Base-by-base conservation (phyloP, 1,140 invertebrate species). In the Nixonia krombeini region DNA sequence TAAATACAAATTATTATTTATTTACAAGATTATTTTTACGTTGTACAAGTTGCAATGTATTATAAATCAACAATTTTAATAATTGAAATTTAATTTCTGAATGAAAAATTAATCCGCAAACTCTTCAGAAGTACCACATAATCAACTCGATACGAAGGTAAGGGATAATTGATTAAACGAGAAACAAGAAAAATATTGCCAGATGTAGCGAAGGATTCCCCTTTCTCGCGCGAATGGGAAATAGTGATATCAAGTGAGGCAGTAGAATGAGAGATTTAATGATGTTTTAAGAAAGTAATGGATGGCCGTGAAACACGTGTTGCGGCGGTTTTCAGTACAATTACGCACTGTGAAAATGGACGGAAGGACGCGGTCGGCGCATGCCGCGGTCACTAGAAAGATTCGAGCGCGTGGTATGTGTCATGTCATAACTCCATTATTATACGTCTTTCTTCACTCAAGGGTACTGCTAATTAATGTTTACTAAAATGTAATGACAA, bases 351-450 rank as follows among this genome's bases (percentile, higher is more conserved):
- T 62, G 52, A 62, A 62, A 57, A 61, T 57, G 64, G 57, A 47
- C 26, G 64, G 61, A 61, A 68, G 64, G 52, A 56, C n/a, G n/a
- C n/a, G n/a, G n/a, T n/a, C n/a, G n/a, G n/a, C 51, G 45, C 63
- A 46, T 12, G 21, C 26, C 61, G 64, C 50, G 57, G 57, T 57
- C 58, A 42, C 29, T 49, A 42, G 26, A 13, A 62, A 52, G 57
- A 57, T 68, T 68, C 38, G 28, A 57, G 40, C 56, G 33, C 41
- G 33, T 51, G 57, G 35, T n/a, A 42, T 57, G 47, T 67, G 57
- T 67, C 64, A 61, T 56, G 41, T 52, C 29, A 41, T 17, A 12
- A 17, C 40, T 13, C 28, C 28, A 26, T 67, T 52, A 67, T 57
- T 61, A 28, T 17, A 2, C 42, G 25, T 26, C n/a, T n/a, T n/a